Conservation (phyloP, 2,113 vertebrate species). For the Sigmodon hispidus region DNA sequence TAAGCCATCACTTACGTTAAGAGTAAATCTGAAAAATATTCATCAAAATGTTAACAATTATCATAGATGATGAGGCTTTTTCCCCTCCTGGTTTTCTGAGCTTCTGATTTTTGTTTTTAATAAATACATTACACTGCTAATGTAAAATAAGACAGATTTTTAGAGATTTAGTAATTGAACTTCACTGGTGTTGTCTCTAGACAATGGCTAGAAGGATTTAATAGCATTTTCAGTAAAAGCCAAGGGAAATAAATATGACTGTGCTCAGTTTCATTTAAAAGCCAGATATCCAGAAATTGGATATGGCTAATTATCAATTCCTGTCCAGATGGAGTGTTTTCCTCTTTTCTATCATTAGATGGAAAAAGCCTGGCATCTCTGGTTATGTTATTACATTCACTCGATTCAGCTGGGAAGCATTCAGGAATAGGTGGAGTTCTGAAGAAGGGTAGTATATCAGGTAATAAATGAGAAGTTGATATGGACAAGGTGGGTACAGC, state of each 20-base stretch:
- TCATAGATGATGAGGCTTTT: neutral
- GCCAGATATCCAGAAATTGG: constrained; percentile 70
- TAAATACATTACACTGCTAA: neutral
- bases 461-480: constrained; percentile 30
- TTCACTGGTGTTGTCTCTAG: constrained; percentile 15
- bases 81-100: neutral
- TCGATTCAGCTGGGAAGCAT: constrained; percentile 48
- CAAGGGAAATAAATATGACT: constrained; percentile 53
- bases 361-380: constrained; percentile 57
- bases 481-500: neutral
- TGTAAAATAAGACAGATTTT: constrained; percentile 36
- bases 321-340: constrained; percentile 66
- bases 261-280: constrained; percentile 65
- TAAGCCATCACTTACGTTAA: constrained; percentile 30
- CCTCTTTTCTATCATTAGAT: constrained; percentile 51
- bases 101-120: constrained; percentile 46
- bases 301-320: constrained; percentile 71
- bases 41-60: constrained; percentile 29
- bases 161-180: constrained; percentile 40
- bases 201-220: constrained; percentile 54
- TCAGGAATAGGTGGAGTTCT: constrained; percentile 31
- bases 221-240: constrained; percentile 51
- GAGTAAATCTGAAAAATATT: constrained; percentile 28
- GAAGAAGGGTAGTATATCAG: neutral
- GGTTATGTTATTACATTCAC: constrained; percentile 19